Conservation (phyloP, 1,140 invertebrate species). For the Catajapyx aquilonaris region DNA sequence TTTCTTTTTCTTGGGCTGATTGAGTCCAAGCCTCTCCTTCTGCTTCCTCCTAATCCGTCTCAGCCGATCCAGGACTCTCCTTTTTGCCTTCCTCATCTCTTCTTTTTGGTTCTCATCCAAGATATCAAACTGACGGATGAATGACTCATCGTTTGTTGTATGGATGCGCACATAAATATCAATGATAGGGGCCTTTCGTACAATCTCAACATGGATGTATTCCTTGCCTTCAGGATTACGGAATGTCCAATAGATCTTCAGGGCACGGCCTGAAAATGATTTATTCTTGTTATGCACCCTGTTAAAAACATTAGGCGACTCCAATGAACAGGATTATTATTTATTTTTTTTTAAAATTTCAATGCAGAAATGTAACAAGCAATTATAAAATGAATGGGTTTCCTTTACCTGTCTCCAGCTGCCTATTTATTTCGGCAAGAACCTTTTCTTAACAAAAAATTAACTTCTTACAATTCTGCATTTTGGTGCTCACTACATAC, state of each 20-base stretch:
- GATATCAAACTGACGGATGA: conserved; percentile 78
- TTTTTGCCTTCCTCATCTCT: conserved; percentile 89
- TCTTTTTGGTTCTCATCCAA: conserved; percentile 80
- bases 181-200: conserved; percentile 81
- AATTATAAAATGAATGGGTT: no score
- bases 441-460: background rate
- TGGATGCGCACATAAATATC: conserved; percentile 92
- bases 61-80: conserved; percentile 89
- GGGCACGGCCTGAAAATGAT: conserved; percentile 45
- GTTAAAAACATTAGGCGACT: no score
- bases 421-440: background rate
- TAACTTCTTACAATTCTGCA: background rate
- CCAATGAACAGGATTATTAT: no score
- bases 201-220: conserved; percentile 81
- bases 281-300: no score
- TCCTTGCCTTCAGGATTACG: conserved; percentile 72
- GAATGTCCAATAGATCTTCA: conserved; percentile 92
- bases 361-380: no score
- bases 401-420: no score
- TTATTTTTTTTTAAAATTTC: no score
- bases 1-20: conserved; percentile 38
- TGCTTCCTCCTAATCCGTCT: conserved; percentile 82
- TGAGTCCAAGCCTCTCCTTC: conserved; percentile 40
- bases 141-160: conserved; percentile 81
- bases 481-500: background rate